Base-by-base conservation (phyloP, 2,888 invertebrate species). In the Melanostoma scalare region DNA sequence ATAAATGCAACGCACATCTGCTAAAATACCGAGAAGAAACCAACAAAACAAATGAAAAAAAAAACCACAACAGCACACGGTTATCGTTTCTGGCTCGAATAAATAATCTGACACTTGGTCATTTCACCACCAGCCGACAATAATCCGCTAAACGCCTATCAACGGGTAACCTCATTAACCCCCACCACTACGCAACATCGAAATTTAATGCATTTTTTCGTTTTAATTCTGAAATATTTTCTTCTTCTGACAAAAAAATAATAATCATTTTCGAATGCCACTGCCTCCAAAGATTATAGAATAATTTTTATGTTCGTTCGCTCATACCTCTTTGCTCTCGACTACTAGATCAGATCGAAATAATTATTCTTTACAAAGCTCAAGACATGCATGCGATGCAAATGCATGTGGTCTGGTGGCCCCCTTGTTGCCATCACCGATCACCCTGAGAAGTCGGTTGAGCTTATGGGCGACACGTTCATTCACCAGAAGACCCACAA, bases 401-500 rank as follows among this genome's bases (percentile, higher is more conserved):
- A 6, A 30, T 31, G 52, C 53, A 42, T 30, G 10, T 42, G 52
- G 71, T 53, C 8, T 10, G n/a, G 31, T 52, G 58, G 6, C 42
- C 56, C 52, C 77, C 72, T 50, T 55, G 35, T 10, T 30, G n/a
- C 46, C 30, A 48, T 38, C 6, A 42, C n/a, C 46, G 10, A 48
- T 38, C 6, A 40, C 6, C 42, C 48, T 20, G 58, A 42, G 33
- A 52, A 63, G 35, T 53, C 53, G 58, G 36, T 46, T 52, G 36
- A n/a, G 33, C 50, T 42, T 30, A 35, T 52, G n/a, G 40, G 38
- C 55, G 50, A 53, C 35, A 79, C 79, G 78, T 84, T 78, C 84
- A 84, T 84, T 84, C 84, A 84, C 78, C 78, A 84, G 74, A 79
- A 78, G 84, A 63, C 84, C 84, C 74, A 84, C 69, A 84, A 74